These are phyloP conservation scores for Pocillopora meandrina DNA, from an alignment of 92 coral and sea anemone species.

Conservation along the genomic window DNA sequence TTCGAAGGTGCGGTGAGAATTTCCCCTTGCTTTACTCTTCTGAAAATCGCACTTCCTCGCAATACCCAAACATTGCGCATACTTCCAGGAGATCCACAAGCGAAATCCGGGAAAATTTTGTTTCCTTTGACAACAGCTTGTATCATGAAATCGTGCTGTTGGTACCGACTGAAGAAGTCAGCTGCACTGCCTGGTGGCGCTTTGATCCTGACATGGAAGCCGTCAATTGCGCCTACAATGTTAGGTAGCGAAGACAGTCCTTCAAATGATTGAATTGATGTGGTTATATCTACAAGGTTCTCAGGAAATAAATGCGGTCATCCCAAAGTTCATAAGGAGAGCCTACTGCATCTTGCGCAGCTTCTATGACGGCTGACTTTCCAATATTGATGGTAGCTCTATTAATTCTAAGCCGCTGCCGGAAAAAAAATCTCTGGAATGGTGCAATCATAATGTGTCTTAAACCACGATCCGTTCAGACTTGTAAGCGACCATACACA, in stretches of 20 bases:
- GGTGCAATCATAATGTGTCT: slow-evolving; percentile 17
- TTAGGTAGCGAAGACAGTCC: slow-evolving; percentile 28
- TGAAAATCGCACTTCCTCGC: slow-evolving; percentile 12
- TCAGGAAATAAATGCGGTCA: slow-evolving; percentile 44
- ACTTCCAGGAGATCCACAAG: too few relatives aligned
- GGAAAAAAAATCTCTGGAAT: slow-evolving; percentile 29
- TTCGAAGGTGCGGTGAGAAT: background rate
- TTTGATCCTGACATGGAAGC: background rate
- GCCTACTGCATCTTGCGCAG: slow-evolving; percentile 35
- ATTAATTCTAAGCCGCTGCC: slow-evolving; percentile 33
- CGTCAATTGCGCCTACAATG: slow-evolving; percentile 47
- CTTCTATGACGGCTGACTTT: slow-evolving; percentile 40
- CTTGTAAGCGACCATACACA: slow-evolving; percentile 29
- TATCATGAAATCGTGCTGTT: too few relatives aligned
- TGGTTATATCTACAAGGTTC: slow-evolving; percentile 10
- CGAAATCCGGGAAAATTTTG: too few relatives aligned
- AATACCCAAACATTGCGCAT: background rate
- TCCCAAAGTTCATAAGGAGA: slow-evolving; percentile 35
- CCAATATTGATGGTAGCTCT: slow-evolving; percentile 37
- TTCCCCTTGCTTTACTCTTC: slow-evolving; percentile 2
- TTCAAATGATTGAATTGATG: slow-evolving; percentile 30
- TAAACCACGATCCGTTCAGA: slow-evolving; percentile 41
- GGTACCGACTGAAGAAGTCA: too few relatives aligned
- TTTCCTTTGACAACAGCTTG: too few relatives aligned
- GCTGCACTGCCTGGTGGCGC: too few relatives aligned